Conservation (phyloP, 1,140 invertebrate genomes). For the Panulirus ornatus region DNA sequence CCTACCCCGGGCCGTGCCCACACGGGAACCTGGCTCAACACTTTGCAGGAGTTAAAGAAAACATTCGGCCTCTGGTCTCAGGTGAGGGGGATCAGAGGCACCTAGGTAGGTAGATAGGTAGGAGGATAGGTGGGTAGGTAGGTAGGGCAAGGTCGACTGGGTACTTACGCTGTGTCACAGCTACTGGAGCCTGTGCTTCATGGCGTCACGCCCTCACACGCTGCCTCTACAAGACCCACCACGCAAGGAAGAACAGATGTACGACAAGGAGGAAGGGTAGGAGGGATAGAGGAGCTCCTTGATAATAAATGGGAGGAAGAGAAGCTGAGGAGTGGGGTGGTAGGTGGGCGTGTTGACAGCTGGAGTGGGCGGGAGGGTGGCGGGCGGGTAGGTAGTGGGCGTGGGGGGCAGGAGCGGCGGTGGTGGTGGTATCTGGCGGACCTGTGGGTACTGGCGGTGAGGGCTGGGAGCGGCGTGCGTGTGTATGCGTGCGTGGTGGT, state of each 20-base stretch:
- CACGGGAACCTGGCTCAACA: no score
- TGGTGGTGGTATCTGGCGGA: not conserved
- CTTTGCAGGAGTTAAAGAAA: no score
- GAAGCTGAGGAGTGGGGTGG: not conserved
- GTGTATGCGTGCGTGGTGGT: constrained; percentile 60
- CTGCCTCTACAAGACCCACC: not conserved
- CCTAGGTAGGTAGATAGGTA: not conserved
- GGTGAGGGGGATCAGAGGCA: not conserved
- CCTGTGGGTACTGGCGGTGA: not conserved
- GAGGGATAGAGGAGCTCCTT: not conserved
- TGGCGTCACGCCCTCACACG: constrained; percentile 22
- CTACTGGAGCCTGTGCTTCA: constrained; percentile 5
- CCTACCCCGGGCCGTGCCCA: no score
- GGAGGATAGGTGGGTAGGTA: no score
- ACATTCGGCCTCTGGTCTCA: not conserved
- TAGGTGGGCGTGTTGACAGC: constrained; percentile 2
- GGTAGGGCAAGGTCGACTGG: no score
- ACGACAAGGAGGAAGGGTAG: constrained; percentile 4
- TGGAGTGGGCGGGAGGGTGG: constrained; percentile 18
- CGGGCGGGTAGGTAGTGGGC: constrained; percentile 10
- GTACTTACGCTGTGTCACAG: constrained; percentile 22
- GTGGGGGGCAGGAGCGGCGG: constrained; percentile 6
- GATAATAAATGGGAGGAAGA: not conserved
- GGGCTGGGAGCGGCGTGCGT: constrained; percentile 27
- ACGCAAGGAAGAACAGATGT: not conserved